phyloP scores from a whole-genome alignment of 2,888 invertebrate genomes.

The Tetheella fluctuosa region DNA sequence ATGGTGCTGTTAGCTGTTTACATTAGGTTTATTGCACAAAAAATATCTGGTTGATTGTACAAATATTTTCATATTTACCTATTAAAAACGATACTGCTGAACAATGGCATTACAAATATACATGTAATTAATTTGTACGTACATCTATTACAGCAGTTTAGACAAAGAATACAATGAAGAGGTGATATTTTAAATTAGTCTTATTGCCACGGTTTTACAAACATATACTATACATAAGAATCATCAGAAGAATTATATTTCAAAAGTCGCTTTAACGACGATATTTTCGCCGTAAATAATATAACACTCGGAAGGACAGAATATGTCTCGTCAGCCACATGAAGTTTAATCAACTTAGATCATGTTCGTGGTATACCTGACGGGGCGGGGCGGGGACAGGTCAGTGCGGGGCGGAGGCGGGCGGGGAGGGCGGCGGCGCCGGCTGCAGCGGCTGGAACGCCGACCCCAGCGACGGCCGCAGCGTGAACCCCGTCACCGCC shows the following conservation, averaged over 20 bases:
- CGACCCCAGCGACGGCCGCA: slow-evolving; percentile 91
- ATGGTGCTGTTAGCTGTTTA: not conserved
- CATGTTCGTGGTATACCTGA: not conserved
- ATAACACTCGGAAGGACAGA: not conserved
- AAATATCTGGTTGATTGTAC: not conserved
- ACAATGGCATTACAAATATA: not conserved
- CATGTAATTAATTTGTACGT: not conserved
- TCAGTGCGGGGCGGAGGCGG: slow-evolving; percentile 29
- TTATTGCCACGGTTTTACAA: not conserved
- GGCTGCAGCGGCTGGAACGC: slow-evolving; percentile 90
- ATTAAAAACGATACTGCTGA: not conserved
- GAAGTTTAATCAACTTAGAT: too few relatives aligned
- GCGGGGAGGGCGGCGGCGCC: slow-evolving; percentile 37
- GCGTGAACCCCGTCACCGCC: slow-evolving; percentile 87
- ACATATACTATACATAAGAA: not conserved
- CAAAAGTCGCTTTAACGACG: too few relatives aligned
- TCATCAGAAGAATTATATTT: not conserved
- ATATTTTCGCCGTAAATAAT: not conserved
- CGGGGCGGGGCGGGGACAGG: slow-evolving; percentile 9
- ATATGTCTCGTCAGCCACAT: not conserved
- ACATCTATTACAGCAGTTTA: not conserved
- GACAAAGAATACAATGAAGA: slow-evolving; percentile 1
- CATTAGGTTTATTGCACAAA: not conserved
- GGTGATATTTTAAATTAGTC: not conserved
- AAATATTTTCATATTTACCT: not conserved